Conservation (phyloP, 2,113 vertebrate species). For the Anseranas semipalmata region DNA sequence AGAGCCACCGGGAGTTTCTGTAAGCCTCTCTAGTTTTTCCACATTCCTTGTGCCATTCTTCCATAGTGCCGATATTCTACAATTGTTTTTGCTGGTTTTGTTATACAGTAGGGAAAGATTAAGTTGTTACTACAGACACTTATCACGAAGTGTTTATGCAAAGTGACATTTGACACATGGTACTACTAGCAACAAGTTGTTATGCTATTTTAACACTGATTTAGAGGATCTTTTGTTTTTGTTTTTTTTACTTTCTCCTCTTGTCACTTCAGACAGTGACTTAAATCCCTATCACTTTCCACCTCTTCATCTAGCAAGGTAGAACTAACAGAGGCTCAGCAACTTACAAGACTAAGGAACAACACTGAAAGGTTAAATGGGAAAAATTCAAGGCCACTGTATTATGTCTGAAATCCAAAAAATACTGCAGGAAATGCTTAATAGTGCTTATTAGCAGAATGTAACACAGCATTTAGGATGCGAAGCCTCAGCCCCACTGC, state of each 20-base stretch:
- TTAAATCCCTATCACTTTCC: background rate
- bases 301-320: background rate
- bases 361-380: background rate
- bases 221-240: background rate
- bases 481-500: background rate
- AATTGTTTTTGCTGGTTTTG: background rate
- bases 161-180: background rate
- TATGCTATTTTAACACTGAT: background rate
- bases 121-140: background rate
- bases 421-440: background rate
- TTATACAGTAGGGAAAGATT: background rate
- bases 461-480: background rate
- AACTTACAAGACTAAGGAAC: background rate
- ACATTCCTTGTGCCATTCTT: background rate
- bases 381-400: background rate
- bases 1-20: background rate
- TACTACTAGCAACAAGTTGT: background rate
- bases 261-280: background rate
- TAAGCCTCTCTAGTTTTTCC: background rate
- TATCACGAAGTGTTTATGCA: background rate
- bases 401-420: background rate
- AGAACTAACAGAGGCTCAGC: background rate
- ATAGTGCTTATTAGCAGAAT: background rate
- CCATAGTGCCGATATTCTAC: fast-evolving
- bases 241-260: background rate